Evolutionary conservation across 2,888 invertebrate species (phyloP), one percentile per base, ranked within the genome.

Genomic region (Xestoiulus laeticollis): DNA sequence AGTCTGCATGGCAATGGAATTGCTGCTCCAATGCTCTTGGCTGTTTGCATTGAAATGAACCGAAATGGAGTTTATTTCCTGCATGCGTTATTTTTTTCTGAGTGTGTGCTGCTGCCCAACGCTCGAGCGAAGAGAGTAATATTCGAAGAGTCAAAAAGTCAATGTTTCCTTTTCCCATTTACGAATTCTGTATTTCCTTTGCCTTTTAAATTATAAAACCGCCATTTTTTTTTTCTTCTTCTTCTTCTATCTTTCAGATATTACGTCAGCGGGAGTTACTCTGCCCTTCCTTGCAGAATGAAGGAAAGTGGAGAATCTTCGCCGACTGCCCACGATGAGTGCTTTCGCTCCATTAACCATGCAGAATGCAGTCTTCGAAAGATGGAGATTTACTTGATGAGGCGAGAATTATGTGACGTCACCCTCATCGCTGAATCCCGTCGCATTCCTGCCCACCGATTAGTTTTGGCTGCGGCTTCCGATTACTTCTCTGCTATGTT

Each of bases 401-500:
- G 95, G 89, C 95, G 96, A 90, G 95, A 96, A 92, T 93, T 98
- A 87, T 97, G 97, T 91, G 98, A 98, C 93, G 96, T 98, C 86
- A 95, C 95, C 30, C 94, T 98, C 33, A 95, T 97, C 90, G 97
- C 96, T 89, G 97, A 93, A n/a, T 91, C 91, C 10, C 92, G 91
- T 88, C 92, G 95, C 90, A 95, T 97, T 90, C 94, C 95, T 89
- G 96, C 96, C 43, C 97, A 97, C 93, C 95, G 97, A 91, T 93
- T 98, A 90, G 96, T 98, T 87, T 93, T 98, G 89, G 96, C 97
- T 90, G 97, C 98, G 83, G 96, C 96, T 88, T 97, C 97, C 90
- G 97, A 97, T 92, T 98, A 98, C 92, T 98, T 98, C 93, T 95
- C 96, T 84, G 97, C 97, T 83, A 98, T 98, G 98, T 98, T 98